Percentiles rank a stretch among this genome's conserved stretches.
phyloP scores from a whole-genome alignment of 2,113 vertebrate genomes.

The Agapornis roseicollis region DNA sequence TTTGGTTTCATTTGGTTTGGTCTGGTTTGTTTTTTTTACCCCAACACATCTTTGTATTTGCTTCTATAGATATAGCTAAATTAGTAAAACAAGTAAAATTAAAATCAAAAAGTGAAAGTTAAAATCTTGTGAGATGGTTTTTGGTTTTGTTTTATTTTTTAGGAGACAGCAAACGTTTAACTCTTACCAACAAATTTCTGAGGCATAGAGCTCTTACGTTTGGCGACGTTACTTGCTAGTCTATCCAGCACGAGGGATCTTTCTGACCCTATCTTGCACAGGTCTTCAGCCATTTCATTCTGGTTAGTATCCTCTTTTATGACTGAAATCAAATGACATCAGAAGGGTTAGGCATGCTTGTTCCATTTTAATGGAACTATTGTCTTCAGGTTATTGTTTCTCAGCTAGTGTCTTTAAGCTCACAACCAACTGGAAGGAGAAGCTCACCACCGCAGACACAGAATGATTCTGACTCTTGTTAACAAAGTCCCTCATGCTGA shows the following conservation, averaged over 20 bases:
- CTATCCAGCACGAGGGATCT: constrained; percentile 98
- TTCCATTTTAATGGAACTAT: constrained; percentile 58
- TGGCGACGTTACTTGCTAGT: constrained; percentile 99
- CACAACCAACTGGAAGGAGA: background rate
- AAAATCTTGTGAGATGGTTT: background rate
- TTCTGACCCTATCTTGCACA: constrained; percentile 94
- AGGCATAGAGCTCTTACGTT: constrained; percentile 99
- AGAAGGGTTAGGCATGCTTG: constrained; percentile 61
- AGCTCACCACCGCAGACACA: background rate
- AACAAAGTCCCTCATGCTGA: background rate
- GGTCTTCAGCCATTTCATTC: constrained; percentile 96
- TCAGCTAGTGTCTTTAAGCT: background rate
- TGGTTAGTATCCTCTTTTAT: constrained; percentile 99
- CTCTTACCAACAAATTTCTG: constrained; percentile 99
- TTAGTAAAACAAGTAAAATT: background rate
- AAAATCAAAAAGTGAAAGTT: background rate
- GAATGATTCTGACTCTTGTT: background rate
- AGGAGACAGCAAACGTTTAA: constrained; percentile 87
- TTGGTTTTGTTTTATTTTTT: constrained; percentile 10
- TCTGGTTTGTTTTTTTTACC: background rate
- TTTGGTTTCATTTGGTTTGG: background rate
- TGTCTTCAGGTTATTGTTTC: constrained; percentile 32
- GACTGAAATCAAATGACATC: constrained; percentile 93
- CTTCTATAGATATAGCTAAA: background rate
- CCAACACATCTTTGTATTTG: background rate